A percentile compares a stretch with the other conserved stretches of the same genome.
Conservation (phyloP, 1,140 invertebrate genomes). For the Pinna nobilis region DNA sequence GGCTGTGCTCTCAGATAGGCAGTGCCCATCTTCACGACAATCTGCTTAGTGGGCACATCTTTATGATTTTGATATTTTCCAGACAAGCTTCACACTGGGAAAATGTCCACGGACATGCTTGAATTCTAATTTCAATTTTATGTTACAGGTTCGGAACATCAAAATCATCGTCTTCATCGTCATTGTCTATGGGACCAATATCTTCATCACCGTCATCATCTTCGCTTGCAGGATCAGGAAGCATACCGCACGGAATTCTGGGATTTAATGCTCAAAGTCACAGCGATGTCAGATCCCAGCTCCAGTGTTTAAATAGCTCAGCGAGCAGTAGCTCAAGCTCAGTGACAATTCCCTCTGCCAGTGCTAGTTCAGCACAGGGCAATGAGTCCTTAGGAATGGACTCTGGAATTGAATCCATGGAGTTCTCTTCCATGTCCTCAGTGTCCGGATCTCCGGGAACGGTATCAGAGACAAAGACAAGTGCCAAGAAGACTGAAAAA, state of each 20-base stretch:
- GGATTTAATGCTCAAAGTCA: constrained; percentile 12
- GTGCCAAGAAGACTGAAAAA: neutral
- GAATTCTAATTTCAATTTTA: neutral
- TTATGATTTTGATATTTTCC: too few relatives aligned
- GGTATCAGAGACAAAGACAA: neutral
- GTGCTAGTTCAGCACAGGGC: neutral
- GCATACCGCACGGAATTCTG: neutral
- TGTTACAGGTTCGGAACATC: neutral
- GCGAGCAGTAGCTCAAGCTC: neutral
- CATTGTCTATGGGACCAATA: neutral
- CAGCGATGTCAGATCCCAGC: neutral
- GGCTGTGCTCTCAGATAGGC: too few relatives aligned
- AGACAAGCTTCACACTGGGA: too few relatives aligned
- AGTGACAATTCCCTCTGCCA: neutral
- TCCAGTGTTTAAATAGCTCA: neutral
- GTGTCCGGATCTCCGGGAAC: neutral
- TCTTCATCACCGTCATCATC: constrained; percentile 1
- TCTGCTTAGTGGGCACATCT: neutral
- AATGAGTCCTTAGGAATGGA: neutral
- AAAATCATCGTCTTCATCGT: constrained; percentile 1
- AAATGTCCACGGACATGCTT: neutral
- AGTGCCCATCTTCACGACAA: too few relatives aligned
- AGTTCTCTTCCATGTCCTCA: neutral
- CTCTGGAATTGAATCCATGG: neutral
- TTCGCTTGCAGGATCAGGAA: neutral